phyloP scores from a whole-genome alignment of 2,797 vertebrate species.

The Miichthys miiuy region DNA sequence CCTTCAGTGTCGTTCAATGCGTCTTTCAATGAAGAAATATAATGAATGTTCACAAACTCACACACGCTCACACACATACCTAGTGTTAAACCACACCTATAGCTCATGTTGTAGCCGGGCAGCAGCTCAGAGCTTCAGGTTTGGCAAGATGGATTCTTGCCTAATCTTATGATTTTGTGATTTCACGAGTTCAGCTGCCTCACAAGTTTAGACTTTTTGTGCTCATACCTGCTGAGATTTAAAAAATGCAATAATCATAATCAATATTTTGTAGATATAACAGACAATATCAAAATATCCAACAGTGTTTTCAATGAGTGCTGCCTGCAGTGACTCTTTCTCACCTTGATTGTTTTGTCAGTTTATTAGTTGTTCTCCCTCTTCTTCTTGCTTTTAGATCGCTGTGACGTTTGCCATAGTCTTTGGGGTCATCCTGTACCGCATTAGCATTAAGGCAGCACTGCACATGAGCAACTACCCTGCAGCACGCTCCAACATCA shows the following conservation, averaged over 20 bases:
- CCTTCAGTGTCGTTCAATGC: too few relatives aligned
- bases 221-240: not conserved
- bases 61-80: too few relatives aligned
- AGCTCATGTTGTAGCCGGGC: too few relatives aligned
- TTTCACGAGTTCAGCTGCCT: too few relatives aligned
- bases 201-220: not conserved
- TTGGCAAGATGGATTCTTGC: too few relatives aligned
- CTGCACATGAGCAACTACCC: conserved; percentile 91
- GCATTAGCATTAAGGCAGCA: conserved; percentile 93
- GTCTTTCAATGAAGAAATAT: too few relatives aligned
- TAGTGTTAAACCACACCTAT: too few relatives aligned
- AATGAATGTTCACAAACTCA: too few relatives aligned
- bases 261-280: not conserved
- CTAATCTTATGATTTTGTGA: too few relatives aligned
- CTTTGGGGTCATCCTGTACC: conserved; percentile 95
- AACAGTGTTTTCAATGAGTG: not conserved
- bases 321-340: not conserved
- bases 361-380: not conserved
- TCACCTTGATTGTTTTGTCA: not conserved
- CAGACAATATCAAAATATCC: not conserved
- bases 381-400: conserved; percentile 81
- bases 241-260: not conserved
- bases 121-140: too few relatives aligned
- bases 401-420: conserved; percentile 92
- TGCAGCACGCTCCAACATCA: conserved; percentile 88